phyloP scores from a whole-genome alignment of 2,113 vertebrate species.

The Ophiodon elongatus region DNA sequence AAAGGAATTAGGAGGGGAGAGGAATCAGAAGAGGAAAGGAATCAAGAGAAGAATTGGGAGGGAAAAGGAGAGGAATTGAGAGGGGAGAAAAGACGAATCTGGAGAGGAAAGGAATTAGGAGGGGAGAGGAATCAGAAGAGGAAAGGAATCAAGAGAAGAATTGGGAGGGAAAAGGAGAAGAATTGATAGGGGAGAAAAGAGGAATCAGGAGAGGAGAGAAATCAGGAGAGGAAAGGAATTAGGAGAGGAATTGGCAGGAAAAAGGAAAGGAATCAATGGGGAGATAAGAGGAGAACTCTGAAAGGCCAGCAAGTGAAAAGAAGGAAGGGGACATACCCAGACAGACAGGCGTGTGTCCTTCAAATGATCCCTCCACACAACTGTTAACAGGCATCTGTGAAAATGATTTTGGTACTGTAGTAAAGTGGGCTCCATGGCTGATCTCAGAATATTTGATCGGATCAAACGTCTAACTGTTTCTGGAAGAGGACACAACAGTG shows the following conservation, averaged over 20 bases:
- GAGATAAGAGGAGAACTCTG: constrained; percentile 2
- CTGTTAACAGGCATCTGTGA: constrained; percentile 71
- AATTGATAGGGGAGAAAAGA: background rate
- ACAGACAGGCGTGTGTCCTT: constrained; percentile 56
- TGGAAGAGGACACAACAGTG: constrained; percentile 6
- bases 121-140: no score
- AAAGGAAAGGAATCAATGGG: background rate
- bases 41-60: background rate
- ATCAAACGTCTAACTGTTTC: constrained; percentile 59
- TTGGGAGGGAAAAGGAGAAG: no score
- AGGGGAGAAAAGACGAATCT: no score
- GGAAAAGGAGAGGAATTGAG: no score
- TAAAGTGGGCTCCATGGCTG: constrained; percentile 57
- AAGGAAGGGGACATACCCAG: constrained; percentile 26
- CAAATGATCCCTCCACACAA: constrained; percentile 52
- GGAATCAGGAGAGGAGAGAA: no score
- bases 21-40: background rate
- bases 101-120: no score
- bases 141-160: background rate
- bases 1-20: background rate
- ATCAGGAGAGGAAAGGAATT: background rate
- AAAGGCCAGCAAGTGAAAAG: constrained; percentile 15
- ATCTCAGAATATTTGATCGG: constrained; percentile 60
- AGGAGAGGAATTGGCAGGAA: background rate
- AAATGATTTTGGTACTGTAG: constrained; percentile 62